Evolutionary conservation across 2,113 vertebrate species (phyloP).

Genomic region (Rhinolophus ferrumequinum): DNA sequence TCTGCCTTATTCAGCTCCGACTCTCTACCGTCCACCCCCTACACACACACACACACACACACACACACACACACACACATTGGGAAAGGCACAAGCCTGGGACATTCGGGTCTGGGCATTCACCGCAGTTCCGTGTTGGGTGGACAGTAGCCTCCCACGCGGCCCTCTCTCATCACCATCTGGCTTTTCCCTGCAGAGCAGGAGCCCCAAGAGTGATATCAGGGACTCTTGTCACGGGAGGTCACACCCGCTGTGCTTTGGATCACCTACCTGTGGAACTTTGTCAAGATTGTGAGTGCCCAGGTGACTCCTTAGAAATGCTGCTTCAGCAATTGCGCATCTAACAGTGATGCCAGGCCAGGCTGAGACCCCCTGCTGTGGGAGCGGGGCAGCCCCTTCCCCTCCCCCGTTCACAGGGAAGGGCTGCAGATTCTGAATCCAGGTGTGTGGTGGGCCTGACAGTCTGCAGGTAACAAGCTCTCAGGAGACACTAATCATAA

Average conservation of each 20-base stretch:
- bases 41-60: no score
- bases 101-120: not conserved
- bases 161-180: not conserved
- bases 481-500: not conserved
- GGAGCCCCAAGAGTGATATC: not conserved
- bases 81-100: no score
- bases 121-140: not conserved
- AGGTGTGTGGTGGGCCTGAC: not conserved
- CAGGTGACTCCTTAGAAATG: not conserved
- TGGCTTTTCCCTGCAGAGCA: not conserved
- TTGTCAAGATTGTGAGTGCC: not conserved
- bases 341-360: no score
- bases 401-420: not conserved
- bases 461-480: not conserved
- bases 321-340: not conserved
- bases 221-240: not conserved
- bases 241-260: accelerated
- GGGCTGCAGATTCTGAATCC: not conserved
- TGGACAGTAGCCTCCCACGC: not conserved
- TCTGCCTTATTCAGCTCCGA: not conserved
- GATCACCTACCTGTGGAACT: not conserved
- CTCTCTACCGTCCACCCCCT: no score
- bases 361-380: not conserved
- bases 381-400: not conserved
- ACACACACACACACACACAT: no score